Conservation (phyloP, 2,888 invertebrate species). For the Sinopyrophorus schimmeli region DNA sequence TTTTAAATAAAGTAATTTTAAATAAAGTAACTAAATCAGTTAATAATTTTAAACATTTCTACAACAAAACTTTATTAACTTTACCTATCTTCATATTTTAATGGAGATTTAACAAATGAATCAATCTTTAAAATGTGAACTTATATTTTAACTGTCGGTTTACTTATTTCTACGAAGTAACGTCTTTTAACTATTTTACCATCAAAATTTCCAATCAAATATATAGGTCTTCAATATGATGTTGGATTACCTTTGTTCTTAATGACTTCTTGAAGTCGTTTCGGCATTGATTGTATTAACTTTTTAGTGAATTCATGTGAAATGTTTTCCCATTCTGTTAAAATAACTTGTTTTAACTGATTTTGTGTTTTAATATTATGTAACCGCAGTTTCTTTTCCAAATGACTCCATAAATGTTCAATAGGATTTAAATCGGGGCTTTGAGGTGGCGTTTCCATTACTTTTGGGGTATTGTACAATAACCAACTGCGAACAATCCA, state of each 20-base stretch:
- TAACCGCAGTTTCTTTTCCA: not conserved
- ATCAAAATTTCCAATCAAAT: no score
- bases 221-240: no score
- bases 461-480: not conserved
- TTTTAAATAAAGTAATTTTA: no score
- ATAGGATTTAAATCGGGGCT: constrained; percentile 13
- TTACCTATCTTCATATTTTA: no score
- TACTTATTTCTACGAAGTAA: no score
- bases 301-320: not conserved
- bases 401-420: constrained; percentile 10
- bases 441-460: constrained; percentile 4
- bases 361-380: not conserved
- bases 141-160: no score
- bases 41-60: no score
- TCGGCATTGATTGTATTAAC: not conserved
- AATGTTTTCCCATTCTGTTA: constrained; percentile 8
- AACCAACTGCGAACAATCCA: not conserved
- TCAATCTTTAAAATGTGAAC: no score
- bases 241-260: constrained; percentile 1
- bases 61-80: no score
- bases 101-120: no score
- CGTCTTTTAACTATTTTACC: no score
- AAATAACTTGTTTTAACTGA: not conserved
- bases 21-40: no score
- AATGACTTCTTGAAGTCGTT: not conserved